These are phyloP conservation scores for Orthonychiurus folsomi DNA, from an alignment of 2,888 invertebrate genomes.

Conservation along the genomic window DNA sequence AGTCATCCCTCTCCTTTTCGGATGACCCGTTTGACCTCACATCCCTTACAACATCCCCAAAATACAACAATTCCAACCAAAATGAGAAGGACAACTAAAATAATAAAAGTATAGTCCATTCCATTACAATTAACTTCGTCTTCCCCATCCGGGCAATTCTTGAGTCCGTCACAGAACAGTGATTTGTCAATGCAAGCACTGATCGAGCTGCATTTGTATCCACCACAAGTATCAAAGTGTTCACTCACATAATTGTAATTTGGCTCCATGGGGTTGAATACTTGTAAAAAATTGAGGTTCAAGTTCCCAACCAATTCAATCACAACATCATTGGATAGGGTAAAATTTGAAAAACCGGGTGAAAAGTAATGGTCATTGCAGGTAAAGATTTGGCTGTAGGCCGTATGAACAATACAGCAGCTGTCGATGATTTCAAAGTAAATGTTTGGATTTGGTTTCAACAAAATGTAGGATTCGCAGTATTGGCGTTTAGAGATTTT, in stretches of 20 bases:
- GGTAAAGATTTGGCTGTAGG: background rate
- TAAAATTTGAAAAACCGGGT: constrained; percentile 8
- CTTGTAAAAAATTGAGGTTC: constrained; percentile 10
- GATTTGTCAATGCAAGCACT: constrained; percentile 19
- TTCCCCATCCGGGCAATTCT: constrained; percentile 33
- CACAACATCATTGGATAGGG: constrained; percentile 3
- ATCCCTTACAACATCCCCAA: constrained; percentile 1
- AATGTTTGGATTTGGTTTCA: constrained; percentile 5
- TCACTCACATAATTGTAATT: background rate
- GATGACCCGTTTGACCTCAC: background rate
- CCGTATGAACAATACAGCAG: constrained; percentile 7
- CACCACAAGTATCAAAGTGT: constrained; percentile 15
- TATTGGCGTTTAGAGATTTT: background rate
- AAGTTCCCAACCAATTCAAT: constrained; percentile 2
- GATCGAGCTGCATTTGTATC: constrained; percentile 19
- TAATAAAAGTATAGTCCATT: constrained; percentile 11
- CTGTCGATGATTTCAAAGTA: background rate
- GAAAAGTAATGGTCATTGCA: constrained; percentile 8
- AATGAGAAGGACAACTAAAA: background rate
- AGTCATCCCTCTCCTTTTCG: background rate
- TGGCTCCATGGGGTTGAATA: constrained; percentile 7
- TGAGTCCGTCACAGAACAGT: constrained; percentile 34
- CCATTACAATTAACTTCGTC: constrained; percentile 35
- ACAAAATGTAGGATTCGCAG: constrained; percentile 7
- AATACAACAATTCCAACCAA: background rate